Base-by-base conservation (phyloP, 2,113 vertebrate genomes). In the Theropithecus gelada region DNA sequence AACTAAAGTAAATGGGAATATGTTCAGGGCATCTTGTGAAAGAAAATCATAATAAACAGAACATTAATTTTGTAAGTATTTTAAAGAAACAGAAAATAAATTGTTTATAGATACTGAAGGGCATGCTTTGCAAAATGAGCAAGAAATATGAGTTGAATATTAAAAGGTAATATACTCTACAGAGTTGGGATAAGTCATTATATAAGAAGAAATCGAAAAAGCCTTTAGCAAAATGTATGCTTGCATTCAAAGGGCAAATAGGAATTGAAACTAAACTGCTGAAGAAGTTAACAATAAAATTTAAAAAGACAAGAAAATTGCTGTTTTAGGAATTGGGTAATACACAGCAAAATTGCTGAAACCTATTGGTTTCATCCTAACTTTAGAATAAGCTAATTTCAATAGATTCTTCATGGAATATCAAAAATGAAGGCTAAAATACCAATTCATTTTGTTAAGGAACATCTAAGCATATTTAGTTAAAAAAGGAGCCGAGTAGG, bases 161-260 rank as follows among this genome's bases (percentile, higher is more conserved):
- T 94, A 96, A 61, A 0, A 8, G 22, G 3, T 73, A 96, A 7
- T n/a, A 40, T 48, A 76, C 2, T 84, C n/a, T 17, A 61, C 2
- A 94, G 14, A 97, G 97, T 86, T 96, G 18, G 96, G 27, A 96
- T 94, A 92, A 70, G 43, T 10, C 43, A 95, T 93, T 95, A 93
- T 94, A 22, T 88, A 85, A 90, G 23, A 59, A 68, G 35, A 10
- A 97, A 88, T 85, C 0, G 27, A 92, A 93, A 93, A 91, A 82
- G 45, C 35, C 57, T 95, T 88, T 81, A 87, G 82, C 68, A 75
- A 64, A 95, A 84, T 76, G 61, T 83, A 10, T 14, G 68, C 6
- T 50, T 98, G 18, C 18, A 23, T 97, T 79, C 75, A 48, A 76
- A 94, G 83, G 3, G 85, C 40, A 91, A 97, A 93, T 88, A 70